Evolutionary conservation across 2,888 invertebrate genomes (phyloP).

Genomic region (Halocaridina rubra): DNA sequence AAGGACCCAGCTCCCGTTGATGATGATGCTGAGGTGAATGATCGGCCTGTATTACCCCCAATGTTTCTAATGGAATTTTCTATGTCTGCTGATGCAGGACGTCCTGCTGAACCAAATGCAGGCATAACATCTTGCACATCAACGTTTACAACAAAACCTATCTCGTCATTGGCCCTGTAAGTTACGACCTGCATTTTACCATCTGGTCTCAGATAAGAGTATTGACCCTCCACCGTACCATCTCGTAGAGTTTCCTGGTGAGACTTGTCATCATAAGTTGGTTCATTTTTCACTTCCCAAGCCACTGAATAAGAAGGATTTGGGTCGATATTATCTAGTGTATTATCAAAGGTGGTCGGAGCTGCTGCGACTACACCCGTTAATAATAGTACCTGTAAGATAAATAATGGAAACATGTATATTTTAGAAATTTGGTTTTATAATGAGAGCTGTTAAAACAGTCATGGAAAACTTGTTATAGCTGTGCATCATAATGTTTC

Average conservation of each 20-base stretch:
- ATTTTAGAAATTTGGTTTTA: no score
- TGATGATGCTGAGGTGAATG: background rate
- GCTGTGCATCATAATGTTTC: no score
- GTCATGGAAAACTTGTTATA: no score
- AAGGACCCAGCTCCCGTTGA: no score
- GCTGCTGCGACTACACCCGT: no score
- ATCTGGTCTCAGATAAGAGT: slow-evolving; percentile 14
- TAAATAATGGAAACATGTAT: no score
- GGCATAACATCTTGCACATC: background rate
- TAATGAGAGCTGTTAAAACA: no score
- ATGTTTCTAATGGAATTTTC: no score
- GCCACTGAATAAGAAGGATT: slow-evolving; percentile 24
- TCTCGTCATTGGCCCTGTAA: slow-evolving; percentile 18
- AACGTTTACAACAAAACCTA: slow-evolving; percentile 11
- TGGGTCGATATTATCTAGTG: slow-evolving; percentile 16
- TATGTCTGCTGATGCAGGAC: background rate
- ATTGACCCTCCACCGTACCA: slow-evolving; percentile 23
- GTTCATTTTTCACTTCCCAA: slow-evolving; percentile 10
- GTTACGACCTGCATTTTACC: slow-evolving; percentile 15
- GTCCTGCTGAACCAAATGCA: background rate
- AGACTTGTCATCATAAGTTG: slow-evolving; percentile 9
- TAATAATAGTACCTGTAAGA: no score
- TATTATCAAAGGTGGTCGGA: no score
- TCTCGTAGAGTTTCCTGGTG: background rate
- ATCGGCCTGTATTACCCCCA: no score